Base-by-base conservation (phyloP, 2,888 invertebrate genomes). In the Tiliacea aurago region DNA sequence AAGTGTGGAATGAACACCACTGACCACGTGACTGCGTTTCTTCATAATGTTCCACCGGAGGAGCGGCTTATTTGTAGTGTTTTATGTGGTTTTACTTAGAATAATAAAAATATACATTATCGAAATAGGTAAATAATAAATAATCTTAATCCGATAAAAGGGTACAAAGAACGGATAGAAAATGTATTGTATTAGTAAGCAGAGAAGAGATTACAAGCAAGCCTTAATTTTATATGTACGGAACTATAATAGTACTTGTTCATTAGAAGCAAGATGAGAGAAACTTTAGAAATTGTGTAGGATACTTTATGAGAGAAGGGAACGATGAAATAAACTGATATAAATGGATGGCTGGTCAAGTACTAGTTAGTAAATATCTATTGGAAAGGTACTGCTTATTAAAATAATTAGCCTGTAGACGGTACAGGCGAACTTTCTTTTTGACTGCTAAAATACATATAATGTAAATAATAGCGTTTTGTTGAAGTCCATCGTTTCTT, bases 271-370 rank as follows among this genome's bases (percentile, higher is more conserved):
- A 41, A 64, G 18, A 68, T 65, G 41, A 33, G 82, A 69, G 83
- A 82, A 74, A 81, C 74, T 73, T 37, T 68, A 76, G 78, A 78
- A 78, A 82, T 51, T 65, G 75, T 75, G 59, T 70, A 64, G 64
- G 37, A 45, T 68, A 78, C 33, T 81, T 81, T 78, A 81, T 65
- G 74, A 62, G 74, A 13, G 61, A 74, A 62, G 23, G 61, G 18
- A 41, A 41, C 61, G 70, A 75, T 81, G 78, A 64, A 73, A 68
- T 72, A 53, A 69, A 59, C 58, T 62, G 70, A 82, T 81, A 78
- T 33, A 78, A 82, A 82, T 78, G 53, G 78, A 78, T 65, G 37
- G 65, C 20, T 65, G 37, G 20, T 53, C 20, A 58, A 53, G 72
- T 59, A 33, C 55, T 55, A 23, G 74, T 49, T 33, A 43, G 49